Conservation (phyloP, 2,113 vertebrate genomes). For the Noctilio leporinus region DNA sequence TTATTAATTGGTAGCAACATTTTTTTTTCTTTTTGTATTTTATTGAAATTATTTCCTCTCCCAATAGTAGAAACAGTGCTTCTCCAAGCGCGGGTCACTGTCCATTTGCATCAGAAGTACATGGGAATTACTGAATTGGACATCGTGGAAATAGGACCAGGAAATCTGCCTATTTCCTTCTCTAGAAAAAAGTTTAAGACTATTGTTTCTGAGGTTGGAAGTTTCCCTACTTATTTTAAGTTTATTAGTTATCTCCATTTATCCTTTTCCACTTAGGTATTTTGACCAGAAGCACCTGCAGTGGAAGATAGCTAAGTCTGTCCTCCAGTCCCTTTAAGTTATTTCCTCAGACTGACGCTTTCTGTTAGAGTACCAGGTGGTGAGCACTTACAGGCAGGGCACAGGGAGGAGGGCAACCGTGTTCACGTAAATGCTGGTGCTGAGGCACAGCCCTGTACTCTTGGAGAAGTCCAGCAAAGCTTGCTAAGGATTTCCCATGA, state of each 20-base stretch:
- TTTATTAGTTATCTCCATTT: neutral
- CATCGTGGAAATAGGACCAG: neutral
- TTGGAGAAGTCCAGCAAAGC: neutral
- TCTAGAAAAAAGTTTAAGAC: neutral
- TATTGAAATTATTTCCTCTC: neutral
- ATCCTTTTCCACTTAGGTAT: neutral
- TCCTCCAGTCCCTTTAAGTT: neutral
- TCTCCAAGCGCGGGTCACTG: neutral
- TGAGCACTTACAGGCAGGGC: neutral
- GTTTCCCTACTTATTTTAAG: neutral
- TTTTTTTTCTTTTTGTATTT: conserved; percentile 9
- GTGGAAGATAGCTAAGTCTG: neutral
- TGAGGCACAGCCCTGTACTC: neutral
- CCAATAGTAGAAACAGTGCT: neutral
- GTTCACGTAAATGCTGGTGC: neutral
- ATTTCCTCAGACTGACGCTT: neutral
- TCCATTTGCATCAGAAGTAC: neutral
- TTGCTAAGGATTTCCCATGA: neutral
- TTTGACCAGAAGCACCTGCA: neutral
- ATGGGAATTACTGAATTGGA: neutral
- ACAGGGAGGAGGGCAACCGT: neutral
- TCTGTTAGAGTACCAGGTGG: neutral
- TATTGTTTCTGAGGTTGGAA: neutral
- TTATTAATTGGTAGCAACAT: neutral
- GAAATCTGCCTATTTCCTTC: neutral